Percentiles rank a stretch among this genome's conserved stretches.
Evolutionary conservation across 2,797 vertebrate genomes (phyloP).

Genomic region (Karalla daura): DNA sequence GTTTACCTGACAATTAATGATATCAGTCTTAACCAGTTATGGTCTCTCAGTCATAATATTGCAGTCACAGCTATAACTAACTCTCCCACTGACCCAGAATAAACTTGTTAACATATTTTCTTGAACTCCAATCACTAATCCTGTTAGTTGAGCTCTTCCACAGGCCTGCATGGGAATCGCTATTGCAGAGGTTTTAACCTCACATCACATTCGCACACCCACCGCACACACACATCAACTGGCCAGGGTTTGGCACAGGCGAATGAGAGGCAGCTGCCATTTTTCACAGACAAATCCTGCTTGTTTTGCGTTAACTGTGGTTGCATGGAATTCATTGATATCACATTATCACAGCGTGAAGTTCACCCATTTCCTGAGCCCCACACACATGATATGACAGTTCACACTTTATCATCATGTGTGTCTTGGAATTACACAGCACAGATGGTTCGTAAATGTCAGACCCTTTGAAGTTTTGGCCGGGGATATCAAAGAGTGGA

Average conservation of each 20-base stretch:
- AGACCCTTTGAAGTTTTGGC: conserved; percentile 39
- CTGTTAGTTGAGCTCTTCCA: background rate
- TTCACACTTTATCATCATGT: conserved; percentile 13
- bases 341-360: background rate
- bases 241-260: background rate
- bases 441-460: conserved; percentile 21
- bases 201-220: background rate
- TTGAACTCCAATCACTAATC: background rate
- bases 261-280: conserved; percentile 10
- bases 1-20: background rate
- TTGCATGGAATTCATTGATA: background rate
- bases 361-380: conserved; percentile 9
- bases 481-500: conserved; percentile 36
- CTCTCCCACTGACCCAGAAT: no score
- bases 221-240: background rate
- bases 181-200: background rate
- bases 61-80: no score
- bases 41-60: background rate
- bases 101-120: no score
- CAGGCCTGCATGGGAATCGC: background rate
- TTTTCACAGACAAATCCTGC: conserved; percentile 8
- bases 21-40: background rate
- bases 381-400: conserved; percentile 7
- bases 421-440: conserved; percentile 29
- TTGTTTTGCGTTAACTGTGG: background rate